Base-by-base conservation (phyloP, 2,888 invertebrate species). In the Plagiodera versicolora region DNA sequence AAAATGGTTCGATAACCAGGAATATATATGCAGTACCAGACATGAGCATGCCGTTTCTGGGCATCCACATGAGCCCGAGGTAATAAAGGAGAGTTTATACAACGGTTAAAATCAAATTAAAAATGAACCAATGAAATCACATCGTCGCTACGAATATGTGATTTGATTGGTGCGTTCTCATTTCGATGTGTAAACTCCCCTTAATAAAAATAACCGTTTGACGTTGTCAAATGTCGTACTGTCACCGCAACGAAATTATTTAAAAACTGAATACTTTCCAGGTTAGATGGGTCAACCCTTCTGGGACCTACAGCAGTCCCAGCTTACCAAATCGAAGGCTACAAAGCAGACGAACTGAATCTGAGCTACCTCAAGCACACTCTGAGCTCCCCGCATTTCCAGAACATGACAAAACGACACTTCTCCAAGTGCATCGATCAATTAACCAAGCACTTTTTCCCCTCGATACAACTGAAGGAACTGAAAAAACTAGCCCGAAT, bases 1-100 rank as follows among this genome's bases (percentile, higher is more conserved):
- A 86, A 51, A 87, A 88, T 44, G 85, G 87, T 57, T 94, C 95
- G 71, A 87, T 94, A 19, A 87, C 86, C 64, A 90, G 94, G 11
- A 98, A 98, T 76, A 94, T 98, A 73, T 98, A 98, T 80, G 97
- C 97, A 14, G 95, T 97, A 14, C 98, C 98, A n/a, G 93, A 98
- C 82, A 90, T 95, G 1, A 92, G 96, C 82, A 90, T 95, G 2
- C 98, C 98, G 54, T 98, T 98, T 80, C 83, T 98, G 44, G 98
- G 98, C 5, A 95, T 97, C 2, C 98, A 98, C 81, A 91, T 91
- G 74, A 98, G 97, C n/a, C 98, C 97, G 0, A 86, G 91, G 72
- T 39, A 9, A 32, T 32, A n/a, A n/a, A n/a, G n/a, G n/a, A n/a
- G n/a, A n/a, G n/a, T n/a, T n/a, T n/a, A n/a, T n/a, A n/a, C n/a